Evolutionary conservation across 2,113 vertebrate species (phyloP).

Genomic region (Chaetodon trifascialis): DNA sequence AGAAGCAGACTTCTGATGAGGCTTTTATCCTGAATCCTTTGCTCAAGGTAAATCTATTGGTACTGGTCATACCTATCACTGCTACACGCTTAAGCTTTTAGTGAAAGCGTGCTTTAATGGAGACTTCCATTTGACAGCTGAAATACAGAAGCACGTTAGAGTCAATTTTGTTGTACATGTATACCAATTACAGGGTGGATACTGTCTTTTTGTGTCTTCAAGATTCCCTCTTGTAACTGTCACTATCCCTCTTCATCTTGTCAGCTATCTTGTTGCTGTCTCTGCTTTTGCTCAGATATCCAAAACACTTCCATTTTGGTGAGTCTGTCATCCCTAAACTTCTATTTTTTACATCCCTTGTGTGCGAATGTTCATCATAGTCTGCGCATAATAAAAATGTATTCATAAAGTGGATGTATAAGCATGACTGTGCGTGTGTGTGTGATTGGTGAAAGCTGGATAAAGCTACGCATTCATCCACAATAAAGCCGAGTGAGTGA

Average conservation of each 20-base stretch:
- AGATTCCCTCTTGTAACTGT: neutral
- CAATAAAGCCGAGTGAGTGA: conserved; percentile 34
- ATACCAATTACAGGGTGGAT: neutral
- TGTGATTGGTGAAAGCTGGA: conserved; percentile 9
- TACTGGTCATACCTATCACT: neutral
- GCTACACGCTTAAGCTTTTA: neutral
- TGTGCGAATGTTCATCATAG: conserved; percentile 2
- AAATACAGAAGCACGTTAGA: neutral
- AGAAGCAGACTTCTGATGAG: neutral
- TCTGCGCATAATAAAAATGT: conserved; percentile 12
- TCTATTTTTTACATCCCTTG: neutral
- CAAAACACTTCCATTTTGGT: neutral
- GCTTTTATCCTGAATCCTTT: neutral
- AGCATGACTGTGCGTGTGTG: neutral
- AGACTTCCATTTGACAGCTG: neutral
- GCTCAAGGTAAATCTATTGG: neutral
- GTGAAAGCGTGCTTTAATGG: neutral
- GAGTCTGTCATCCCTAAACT: neutral
- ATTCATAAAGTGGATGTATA: neutral
- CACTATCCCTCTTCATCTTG: conserved; percentile 3
- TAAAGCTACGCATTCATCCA: conserved; percentile 27
- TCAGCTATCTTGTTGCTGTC: conserved; percentile 18
- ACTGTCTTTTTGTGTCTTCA: neutral
- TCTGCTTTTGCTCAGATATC: neutral
- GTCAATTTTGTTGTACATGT: neutral